Evolutionary conservation across 2,888 invertebrate genomes (phyloP).

Genomic region (Eilema griseolum): DNA sequence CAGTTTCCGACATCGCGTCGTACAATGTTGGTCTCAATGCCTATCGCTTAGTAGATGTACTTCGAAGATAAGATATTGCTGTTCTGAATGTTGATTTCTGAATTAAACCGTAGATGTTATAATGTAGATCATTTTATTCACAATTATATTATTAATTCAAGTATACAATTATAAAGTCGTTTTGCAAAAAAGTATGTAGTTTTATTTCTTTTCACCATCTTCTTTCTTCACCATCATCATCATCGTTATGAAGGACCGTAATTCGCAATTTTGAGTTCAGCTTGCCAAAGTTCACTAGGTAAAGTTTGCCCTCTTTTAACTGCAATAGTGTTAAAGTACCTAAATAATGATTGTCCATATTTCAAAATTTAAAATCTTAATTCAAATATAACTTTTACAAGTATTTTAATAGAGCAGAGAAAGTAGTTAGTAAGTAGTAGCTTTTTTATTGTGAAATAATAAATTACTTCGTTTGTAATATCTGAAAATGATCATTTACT

Average conservation of each 20-base stretch:
- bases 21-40: conserved; percentile 35
- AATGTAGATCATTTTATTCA: conserved; percentile 42
- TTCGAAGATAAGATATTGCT: conserved; percentile 26
- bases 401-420: too few species aligned
- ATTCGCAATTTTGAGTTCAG: too few species aligned
- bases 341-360: too few species aligned
- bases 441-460: too few species aligned
- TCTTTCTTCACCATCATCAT: not conserved
- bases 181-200: conserved; percentile 55
- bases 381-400: too few species aligned
- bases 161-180: conserved; percentile 68
- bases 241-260: not conserved
- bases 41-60: conserved; percentile 62
- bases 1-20: conserved; percentile 28
- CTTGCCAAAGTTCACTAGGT: too few species aligned
- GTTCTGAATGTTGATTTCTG: conserved; percentile 28
- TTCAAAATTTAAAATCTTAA: too few species aligned
- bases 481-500: too few species aligned
- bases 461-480: too few species aligned
- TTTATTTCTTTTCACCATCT: conserved; percentile 20
- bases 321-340: too few species aligned
- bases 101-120: conserved; percentile 35
- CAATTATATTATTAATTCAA: conserved; percentile 61
- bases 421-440: too few species aligned
- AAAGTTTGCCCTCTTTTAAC: too few species aligned